These are phyloP conservation scores for Thyatira batis DNA, from an alignment of 2,888 invertebrate species.

Conservation along the genomic window DNA sequence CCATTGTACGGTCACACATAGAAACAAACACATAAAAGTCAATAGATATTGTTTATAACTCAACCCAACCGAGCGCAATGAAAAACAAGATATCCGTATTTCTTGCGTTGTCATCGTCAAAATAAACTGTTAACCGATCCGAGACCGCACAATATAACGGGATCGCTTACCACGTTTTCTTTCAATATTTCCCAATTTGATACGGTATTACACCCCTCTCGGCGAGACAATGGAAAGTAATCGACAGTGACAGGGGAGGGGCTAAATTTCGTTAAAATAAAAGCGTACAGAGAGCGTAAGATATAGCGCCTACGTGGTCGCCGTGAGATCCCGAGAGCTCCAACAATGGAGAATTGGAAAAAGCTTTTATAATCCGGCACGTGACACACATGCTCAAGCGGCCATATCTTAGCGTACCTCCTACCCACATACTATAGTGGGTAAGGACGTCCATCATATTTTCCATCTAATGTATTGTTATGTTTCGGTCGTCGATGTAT, in stretches of 20 bases:
- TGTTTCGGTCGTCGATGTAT: conserved; percentile 32
- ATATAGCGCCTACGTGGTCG: conserved; percentile 81
- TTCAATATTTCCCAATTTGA: conserved; percentile 81
- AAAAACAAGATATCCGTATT: conserved; percentile 17
- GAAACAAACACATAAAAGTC: conserved; percentile 16
- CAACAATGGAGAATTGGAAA: conserved; percentile 81
- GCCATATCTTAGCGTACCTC: conserved; percentile 52
- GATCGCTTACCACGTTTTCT: conserved; percentile 74
- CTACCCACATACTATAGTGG: conserved; percentile 16
- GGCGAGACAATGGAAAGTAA: conserved; percentile 77
- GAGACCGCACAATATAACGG: conserved; percentile 48
- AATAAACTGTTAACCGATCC: conserved; percentile 40
- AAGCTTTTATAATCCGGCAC: conserved; percentile 82
- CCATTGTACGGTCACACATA: conserved; percentile 15
- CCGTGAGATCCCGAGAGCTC: conserved; percentile 68
- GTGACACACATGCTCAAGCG: conserved; percentile 78
- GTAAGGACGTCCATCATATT: conserved; percentile 42
- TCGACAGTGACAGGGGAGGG: conserved; percentile 75
- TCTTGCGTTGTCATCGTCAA: conserved; percentile 22
- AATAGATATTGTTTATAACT: conserved; percentile 25
- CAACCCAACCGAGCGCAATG: conserved; percentile 14
- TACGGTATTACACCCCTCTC: conserved; percentile 63
- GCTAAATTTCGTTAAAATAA: conserved; percentile 82
- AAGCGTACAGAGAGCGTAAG: conserved; percentile 78
- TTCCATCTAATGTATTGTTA: conserved; percentile 50